A percentile compares a stretch with the other conserved stretches of the same genome.
phyloP scores from a whole-genome alignment of 2,888 invertebrate genomes.

The Clivina fossor region DNA sequence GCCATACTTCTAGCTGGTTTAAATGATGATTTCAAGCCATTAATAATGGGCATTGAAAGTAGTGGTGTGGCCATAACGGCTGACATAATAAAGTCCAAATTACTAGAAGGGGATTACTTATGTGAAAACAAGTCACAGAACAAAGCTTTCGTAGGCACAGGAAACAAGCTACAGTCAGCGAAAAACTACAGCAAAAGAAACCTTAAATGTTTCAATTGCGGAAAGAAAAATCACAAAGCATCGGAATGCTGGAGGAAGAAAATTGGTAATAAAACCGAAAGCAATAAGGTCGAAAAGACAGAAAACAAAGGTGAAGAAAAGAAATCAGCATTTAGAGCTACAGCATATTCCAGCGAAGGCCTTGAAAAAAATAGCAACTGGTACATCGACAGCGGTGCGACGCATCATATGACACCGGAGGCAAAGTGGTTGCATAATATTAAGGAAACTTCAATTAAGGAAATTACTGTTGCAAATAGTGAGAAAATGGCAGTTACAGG shows the following conservation, averaged over 20 bases:
- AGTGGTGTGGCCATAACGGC: conserved; percentile 5
- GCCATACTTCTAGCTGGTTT: conserved; percentile 16
- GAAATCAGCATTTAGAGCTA: conserved; percentile 5
- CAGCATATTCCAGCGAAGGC: conserved; percentile 3
- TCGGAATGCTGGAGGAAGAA: conserved; percentile 6
- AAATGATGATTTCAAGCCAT: conserved; percentile 16
- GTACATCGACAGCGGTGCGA: conserved; percentile 22
- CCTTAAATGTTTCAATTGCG: conserved; percentile 6
- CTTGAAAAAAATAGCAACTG: conserved; percentile 9
- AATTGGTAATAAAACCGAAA: conserved; percentile 3
- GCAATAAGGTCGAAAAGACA: no score
- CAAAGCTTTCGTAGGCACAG: conserved; percentile 4
- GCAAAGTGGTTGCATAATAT: conserved; percentile 3
- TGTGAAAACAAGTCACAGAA: background rate
- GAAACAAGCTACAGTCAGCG: conserved; percentile 1
- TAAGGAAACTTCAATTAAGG: background rate
- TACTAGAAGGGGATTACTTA: background rate
- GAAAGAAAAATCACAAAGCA: conserved; percentile 25
- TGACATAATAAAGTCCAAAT: conserved; percentile 8
- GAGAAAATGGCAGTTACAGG: conserved; percentile 1
- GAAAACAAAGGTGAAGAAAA: background rate
- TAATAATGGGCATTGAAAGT: conserved; percentile 23
- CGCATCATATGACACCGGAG: conserved; percentile 19
- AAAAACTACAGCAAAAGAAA: background rate
- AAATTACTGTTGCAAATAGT: conserved; percentile 9